Conservation (phyloP, 2,797 vertebrate genomes). For the Malacoraja senta region DNA sequence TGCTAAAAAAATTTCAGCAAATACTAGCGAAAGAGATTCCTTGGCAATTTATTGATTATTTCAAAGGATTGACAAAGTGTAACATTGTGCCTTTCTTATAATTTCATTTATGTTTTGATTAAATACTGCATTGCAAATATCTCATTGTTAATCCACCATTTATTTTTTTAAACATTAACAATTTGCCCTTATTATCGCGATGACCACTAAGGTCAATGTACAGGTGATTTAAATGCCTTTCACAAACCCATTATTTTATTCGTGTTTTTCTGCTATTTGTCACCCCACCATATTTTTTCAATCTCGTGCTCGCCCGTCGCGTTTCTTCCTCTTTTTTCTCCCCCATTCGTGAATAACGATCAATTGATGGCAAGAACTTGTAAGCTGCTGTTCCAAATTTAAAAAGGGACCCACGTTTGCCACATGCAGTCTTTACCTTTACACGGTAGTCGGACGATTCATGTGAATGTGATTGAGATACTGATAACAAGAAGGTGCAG, state of each 20-base stretch:
- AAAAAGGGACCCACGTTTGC: not conserved
- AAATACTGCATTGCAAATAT: not conserved
- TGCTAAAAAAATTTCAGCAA: not conserved
- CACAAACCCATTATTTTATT: conserved; percentile 16
- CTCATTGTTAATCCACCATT: not conserved
- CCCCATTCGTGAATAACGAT: not conserved
- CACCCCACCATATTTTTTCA: conserved; percentile 21
- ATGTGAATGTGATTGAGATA: not conserved
- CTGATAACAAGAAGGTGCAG: conserved; percentile 1
- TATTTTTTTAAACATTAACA: not conserved
- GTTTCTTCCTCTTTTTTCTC: not conserved
- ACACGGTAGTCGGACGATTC: not conserved
- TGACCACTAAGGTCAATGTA: not conserved
- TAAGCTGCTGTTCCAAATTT: not conserved
- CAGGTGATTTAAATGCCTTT: conserved; percentile 14
- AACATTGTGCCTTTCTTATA: not conserved
- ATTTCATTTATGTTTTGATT: not conserved
- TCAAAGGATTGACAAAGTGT: not conserved
- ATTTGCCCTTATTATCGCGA: not conserved
- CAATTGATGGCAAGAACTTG: not conserved
- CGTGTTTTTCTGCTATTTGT: not conserved
- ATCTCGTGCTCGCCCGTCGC: not conserved
- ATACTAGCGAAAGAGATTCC: no score
- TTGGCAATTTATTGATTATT: not conserved
- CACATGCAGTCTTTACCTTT: not conserved